These are phyloP conservation scores for Poeciliopsis occidentalis DNA, from an alignment of 2,113 vertebrate genomes.

Conservation along the genomic window DNA sequence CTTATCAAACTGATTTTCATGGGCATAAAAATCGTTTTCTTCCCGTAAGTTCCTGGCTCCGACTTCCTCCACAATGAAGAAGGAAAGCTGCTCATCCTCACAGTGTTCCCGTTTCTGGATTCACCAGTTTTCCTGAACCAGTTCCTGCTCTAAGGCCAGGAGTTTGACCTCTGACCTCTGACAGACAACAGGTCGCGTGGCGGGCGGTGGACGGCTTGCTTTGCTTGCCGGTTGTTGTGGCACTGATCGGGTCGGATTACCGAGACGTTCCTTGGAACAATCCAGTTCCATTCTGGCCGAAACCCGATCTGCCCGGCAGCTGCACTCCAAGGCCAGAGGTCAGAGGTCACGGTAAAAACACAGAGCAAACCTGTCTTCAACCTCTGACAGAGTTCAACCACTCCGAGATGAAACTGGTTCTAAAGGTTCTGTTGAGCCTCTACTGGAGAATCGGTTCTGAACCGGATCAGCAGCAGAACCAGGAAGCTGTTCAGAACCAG, in stretches of 20 bases:
- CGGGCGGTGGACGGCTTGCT: neutral
- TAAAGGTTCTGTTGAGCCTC: neutral
- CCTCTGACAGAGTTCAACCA: neutral
- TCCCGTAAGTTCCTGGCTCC: no score
- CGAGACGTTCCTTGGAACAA: constrained; percentile 11
- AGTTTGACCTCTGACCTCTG: constrained; percentile 7
- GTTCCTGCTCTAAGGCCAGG: neutral
- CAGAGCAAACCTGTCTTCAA: neutral
- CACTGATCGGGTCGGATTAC: neutral
- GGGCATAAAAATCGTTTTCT: no score
- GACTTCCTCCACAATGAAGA: no score
- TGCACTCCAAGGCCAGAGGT: constrained; percentile 10
- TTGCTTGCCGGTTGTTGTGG: neutral
- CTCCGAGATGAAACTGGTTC: neutral
- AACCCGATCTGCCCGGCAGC: constrained; percentile 3
- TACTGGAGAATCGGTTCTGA: neutral
- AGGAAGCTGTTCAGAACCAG: no score
- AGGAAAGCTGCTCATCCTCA: neutral
- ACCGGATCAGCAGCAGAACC: no score
- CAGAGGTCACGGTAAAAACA: constrained; percentile 20
- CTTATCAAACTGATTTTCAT: no score
- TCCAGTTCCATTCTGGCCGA: constrained; percentile 22
- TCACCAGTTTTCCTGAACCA: neutral
- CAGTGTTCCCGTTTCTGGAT: neutral
- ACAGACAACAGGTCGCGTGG: neutral